A percentile compares a stretch with the other conserved stretches of the same genome.
These are phyloP conservation scores for Erpobdella octoculata DNA, from an alignment of 2,888 invertebrate species.

Conservation along the genomic window DNA sequence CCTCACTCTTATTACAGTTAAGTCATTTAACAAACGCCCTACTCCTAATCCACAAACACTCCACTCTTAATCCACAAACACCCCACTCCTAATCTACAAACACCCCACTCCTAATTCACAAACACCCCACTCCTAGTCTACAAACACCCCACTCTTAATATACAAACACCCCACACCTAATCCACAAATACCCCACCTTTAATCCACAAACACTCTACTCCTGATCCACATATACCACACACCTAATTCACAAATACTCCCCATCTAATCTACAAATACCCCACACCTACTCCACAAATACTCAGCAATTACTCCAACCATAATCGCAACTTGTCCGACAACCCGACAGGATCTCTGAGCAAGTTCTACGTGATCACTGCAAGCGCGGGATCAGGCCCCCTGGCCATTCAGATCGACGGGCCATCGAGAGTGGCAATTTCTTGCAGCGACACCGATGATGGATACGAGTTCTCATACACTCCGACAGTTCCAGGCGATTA, in stretches of 20 bases:
- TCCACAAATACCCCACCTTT: too few relatives aligned
- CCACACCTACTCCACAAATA: neutral
- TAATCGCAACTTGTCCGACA: neutral
- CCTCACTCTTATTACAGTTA: too few relatives aligned
- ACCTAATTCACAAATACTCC: neutral
- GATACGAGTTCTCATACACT: slow-evolving; percentile 93
- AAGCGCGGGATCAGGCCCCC: slow-evolving; percentile 82
- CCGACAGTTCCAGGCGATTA: slow-evolving; percentile 90
- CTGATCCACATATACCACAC: too few relatives aligned
- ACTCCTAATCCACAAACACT: too few relatives aligned
- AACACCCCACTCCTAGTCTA: too few relatives aligned
- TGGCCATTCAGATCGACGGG: slow-evolving; percentile 87
- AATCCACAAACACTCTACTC: too few relatives aligned
- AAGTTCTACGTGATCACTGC: slow-evolving; percentile 91
- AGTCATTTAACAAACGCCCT: too few relatives aligned
- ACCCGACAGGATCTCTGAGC: slow-evolving; percentile 65
- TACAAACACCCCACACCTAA: too few relatives aligned
- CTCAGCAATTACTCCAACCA: neutral
- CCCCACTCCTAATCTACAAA: too few relatives aligned
- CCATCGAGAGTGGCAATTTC: slow-evolving; percentile 85
- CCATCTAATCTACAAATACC: neutral
- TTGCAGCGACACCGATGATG: slow-evolving; percentile 91
- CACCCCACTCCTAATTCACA: too few relatives aligned
- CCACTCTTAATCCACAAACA: too few relatives aligned
- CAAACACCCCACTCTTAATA: too few relatives aligned